Conservation (phyloP, 2,113 vertebrate genomes). For the Phalacrocorax carbo region DNA sequence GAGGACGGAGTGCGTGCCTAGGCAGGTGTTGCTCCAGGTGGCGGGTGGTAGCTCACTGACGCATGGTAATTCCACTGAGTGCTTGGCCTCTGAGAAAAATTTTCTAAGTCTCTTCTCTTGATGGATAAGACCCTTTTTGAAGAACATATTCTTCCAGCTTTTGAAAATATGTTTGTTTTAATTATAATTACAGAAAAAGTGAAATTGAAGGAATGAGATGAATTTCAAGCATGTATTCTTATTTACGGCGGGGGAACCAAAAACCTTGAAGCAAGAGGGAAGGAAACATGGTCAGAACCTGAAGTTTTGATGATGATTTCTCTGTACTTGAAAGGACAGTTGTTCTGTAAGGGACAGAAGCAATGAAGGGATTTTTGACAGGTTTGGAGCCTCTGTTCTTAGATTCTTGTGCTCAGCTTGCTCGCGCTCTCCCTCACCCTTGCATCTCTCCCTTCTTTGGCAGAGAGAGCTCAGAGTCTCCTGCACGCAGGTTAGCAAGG, state of each 20-base stretch:
- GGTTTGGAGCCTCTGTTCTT: background rate
- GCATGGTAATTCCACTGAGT: background rate
- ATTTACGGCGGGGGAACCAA: rapidly evolving
- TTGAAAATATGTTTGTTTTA: background rate
- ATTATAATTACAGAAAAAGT: background rate
- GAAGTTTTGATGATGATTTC: background rate
- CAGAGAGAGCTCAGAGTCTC: background rate
- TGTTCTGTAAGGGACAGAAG: background rate
- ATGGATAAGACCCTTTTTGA: background rate
- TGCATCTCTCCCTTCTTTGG: background rate
- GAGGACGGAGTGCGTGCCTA: background rate
- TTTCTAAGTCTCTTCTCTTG: background rate
- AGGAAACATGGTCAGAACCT: background rate
- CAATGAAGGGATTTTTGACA: background rate
- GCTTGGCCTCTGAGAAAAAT: background rate
- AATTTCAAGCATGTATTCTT: background rate
- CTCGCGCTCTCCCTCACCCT: rapidly evolving
- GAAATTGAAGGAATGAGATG: background rate
- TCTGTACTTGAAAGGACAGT: background rate
- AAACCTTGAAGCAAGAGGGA: background rate
- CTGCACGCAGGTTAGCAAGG: too few species aligned
- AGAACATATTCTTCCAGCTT: background rate
- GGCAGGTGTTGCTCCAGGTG: background rate
- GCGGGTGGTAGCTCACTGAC: background rate
- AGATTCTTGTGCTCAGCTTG: background rate